Conservation (phyloP, 2,888 invertebrate genomes). For the Ellobium chinense region DNA sequence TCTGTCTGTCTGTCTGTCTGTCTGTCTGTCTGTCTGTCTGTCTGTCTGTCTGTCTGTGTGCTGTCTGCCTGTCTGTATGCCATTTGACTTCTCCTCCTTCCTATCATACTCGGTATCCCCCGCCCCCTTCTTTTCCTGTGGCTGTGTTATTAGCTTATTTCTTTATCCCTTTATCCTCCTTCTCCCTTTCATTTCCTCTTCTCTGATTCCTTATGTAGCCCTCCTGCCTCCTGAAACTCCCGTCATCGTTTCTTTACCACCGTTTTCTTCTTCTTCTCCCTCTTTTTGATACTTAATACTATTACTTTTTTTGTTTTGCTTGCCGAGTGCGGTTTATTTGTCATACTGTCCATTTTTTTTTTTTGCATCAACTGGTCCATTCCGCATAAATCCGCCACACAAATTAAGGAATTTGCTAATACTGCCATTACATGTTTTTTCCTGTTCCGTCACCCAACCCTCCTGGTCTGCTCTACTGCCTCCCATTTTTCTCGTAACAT, state of each 20-base stretch:
- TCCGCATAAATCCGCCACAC: too few species aligned
- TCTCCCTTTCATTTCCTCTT: slow-evolving; percentile 1
- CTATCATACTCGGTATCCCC: background rate
- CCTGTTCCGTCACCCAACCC: too few species aligned
- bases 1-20: slow-evolving; percentile 28
- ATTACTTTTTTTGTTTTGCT: too few species aligned
- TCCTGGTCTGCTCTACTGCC: too few species aligned
- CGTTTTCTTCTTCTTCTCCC: background rate
- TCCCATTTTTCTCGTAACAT: too few species aligned
- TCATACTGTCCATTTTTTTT: too few species aligned
- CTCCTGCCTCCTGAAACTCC: slow-evolving; percentile 14
- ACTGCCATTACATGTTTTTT: too few species aligned
- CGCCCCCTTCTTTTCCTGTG: background rate
- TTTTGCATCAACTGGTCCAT: too few species aligned
- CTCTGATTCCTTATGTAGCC: slow-evolving; percentile 18
- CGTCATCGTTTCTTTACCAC: background rate
- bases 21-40: slow-evolving; percentile 17
- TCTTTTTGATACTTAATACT: too few species aligned
- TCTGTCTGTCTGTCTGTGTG: slow-evolving; percentile 7
- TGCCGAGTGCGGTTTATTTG: too few species aligned
- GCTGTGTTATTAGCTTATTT: background rate
- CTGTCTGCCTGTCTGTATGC: background rate
- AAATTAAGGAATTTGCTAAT: too few species aligned
- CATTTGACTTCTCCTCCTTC: background rate
- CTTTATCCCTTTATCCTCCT: slow-evolving; percentile 5